These are phyloP conservation scores for Camponotus fellah DNA, from an alignment of 2,888 invertebrate genomes.

Conservation along the genomic window DNA sequence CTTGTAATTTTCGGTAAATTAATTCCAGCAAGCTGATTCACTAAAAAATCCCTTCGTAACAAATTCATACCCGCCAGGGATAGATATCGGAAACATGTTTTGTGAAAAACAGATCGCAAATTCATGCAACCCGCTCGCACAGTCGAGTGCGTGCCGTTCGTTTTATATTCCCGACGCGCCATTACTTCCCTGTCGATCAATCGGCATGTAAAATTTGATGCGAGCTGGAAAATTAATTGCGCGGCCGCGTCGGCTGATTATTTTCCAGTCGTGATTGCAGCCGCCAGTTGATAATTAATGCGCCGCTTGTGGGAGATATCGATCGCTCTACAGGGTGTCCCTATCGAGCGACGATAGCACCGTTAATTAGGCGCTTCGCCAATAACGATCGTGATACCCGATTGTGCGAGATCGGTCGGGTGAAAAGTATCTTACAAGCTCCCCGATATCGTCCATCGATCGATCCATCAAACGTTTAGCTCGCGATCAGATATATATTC, in stretches of 20 bases:
- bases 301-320: slow-evolving; percentile 66
- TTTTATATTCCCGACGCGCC: not conserved
- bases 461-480: slow-evolving; percentile 10
- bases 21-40: slow-evolving; percentile 16
- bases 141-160: not conserved
- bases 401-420: not conserved
- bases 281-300: slow-evolving; percentile 70
- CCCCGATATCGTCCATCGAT: slow-evolving; percentile 27
- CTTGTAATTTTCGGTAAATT: slow-evolving; percentile 48
- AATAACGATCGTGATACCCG: slow-evolving; percentile 19
- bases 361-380: slow-evolving; percentile 46
- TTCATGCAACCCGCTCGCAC: not conserved
- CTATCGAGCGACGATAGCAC: slow-evolving; percentile 30
- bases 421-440: not conserved
- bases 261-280: slow-evolving; percentile 66
- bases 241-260: slow-evolving; percentile 67
- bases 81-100: slow-evolving; percentile 7
- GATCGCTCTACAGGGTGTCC: slow-evolving; percentile 73
- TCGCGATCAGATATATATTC: not conserved
- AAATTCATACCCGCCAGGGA: slow-evolving; percentile 14
- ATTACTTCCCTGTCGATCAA: slow-evolving; percentile 45
- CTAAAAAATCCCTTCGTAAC: slow-evolving; percentile 23
- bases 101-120: slow-evolving; percentile 20
- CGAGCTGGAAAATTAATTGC: slow-evolving; percentile 66
- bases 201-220: slow-evolving; percentile 49